Base-by-base conservation (phyloP, 35 echinoderm and acorn worm genomes). In the Hemicentrotus pulcherrimus region DNA sequence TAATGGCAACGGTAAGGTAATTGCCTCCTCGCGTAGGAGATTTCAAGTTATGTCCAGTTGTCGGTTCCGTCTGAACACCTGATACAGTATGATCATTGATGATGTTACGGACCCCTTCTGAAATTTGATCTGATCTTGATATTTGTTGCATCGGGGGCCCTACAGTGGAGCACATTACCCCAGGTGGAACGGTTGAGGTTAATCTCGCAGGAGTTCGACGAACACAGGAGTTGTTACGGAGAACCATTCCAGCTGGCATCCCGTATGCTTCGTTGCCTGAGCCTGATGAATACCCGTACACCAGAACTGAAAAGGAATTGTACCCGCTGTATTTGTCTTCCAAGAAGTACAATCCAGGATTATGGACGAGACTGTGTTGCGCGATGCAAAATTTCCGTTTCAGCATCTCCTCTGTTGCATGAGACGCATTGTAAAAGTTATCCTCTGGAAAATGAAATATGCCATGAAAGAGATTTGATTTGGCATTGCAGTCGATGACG, bases 381-480 rank as follows among this genome's bases (percentile, higher is more conserved):
- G 94, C 61, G 8, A 96, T 96, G 35, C 98, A 99, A 31, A 96
- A 96, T n/a, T 96, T 88, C 30, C 32, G 89, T 78, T 94, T 94
- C 48, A 92, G 94, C 41, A 99, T 85, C 5, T 70, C 91, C n/a
- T 94, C 95, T 24, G 87, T 96, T 31, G 97, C 65, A 19, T 94
- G 88, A 47, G 32, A 61, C 16, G 71, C 32, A 31, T 87, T 95
- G 61, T 94, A 35, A 86, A 99, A 99, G 46, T 86, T n/a, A 9
- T 91, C 61, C 85, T 96, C 86, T 9, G 97, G 95, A 46, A 99
- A n/a, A n/a, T 95, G 86, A 96, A 99, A 99, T 61, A 99, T 96
- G 32, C 97, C 96, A 46, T 99, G 98, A 48, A 92, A 95, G 16
- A 99, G 92, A n/a, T 86, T 95, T 46, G 86, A 86, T 46, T 92